Evolutionary conservation across 2,888 invertebrate species (phyloP).

Genomic region (Yponomeuta malinellus): DNA sequence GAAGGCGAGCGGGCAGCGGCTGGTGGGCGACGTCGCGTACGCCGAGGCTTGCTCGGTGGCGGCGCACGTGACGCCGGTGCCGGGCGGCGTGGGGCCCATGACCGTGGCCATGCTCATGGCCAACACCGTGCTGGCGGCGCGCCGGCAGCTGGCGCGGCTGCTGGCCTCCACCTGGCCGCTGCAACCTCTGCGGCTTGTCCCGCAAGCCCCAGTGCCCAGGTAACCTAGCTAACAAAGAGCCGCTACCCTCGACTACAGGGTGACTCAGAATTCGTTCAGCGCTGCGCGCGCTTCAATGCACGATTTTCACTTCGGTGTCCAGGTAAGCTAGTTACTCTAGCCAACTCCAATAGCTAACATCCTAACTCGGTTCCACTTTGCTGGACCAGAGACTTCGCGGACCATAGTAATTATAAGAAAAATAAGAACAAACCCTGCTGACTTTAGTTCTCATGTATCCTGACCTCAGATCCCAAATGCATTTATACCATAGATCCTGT

Average conservation of each 20-base stretch:
- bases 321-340: too few relatives aligned
- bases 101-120: slow-evolving; percentile 98
- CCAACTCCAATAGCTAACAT: too few relatives aligned
- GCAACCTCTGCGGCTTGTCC: slow-evolving; percentile 78
- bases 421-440: too few relatives aligned
- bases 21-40: slow-evolving; percentile 97
- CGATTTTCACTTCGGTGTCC: too few relatives aligned
- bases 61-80: slow-evolving; percentile 94
- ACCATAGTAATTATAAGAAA: too few relatives aligned
- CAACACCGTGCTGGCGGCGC: slow-evolving; percentile 93
- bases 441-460: too few relatives aligned
- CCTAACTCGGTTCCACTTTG: too few relatives aligned
- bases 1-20: slow-evolving; percentile 85
- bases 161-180: slow-evolving; percentile 83
- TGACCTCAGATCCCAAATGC: too few relatives aligned
- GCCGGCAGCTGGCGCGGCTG: slow-evolving; percentile 75
- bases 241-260: neutral
- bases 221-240: slow-evolving; percentile 37
- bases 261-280: too few relatives aligned
- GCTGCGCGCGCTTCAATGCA: too few relatives aligned
- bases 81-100: slow-evolving; percentile 99
- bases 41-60: slow-evolving; percentile 87
- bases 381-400: too few relatives aligned
- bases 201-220: slow-evolving; percentile 89
- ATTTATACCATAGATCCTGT: too few relatives aligned